phyloP scores from a whole-genome alignment of 2,113 vertebrate genomes.

The Benitochromis conjunctus region DNA sequence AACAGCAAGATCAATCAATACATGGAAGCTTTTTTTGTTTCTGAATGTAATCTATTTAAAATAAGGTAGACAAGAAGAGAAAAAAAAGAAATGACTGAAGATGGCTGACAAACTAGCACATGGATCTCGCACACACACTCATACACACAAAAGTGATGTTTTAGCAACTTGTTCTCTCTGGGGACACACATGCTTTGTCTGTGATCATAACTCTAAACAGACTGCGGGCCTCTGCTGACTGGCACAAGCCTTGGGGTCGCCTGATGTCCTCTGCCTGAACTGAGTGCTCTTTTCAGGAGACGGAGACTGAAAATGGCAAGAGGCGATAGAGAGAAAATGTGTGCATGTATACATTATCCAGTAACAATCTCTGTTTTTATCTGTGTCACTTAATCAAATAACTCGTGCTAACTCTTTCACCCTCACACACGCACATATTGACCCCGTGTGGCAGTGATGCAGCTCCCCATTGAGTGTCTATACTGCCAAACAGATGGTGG shows the following conservation, averaged over 20 bases:
- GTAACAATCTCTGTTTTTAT: neutral
- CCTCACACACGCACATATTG: neutral
- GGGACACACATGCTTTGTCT: slow-evolving; percentile 29
- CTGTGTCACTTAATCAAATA: neutral
- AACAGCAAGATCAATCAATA: slow-evolving; percentile 4
- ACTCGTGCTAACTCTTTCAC: neutral
- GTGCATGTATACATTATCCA: neutral
- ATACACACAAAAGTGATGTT: slow-evolving; percentile 14
- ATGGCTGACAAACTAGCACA: neutral
- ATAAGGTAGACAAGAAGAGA: neutral
- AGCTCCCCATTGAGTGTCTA: slow-evolving; percentile 29
- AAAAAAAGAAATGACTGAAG: neutral
- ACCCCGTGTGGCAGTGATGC: slow-evolving; percentile 16
- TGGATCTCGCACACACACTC: neutral
- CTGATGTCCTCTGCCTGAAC: slow-evolving; percentile 20
- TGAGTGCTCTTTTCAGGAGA: slow-evolving; percentile 15
- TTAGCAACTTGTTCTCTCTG: slow-evolving; percentile 32
- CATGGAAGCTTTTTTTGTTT: neutral
- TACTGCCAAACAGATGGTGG: slow-evolving; percentile 48
- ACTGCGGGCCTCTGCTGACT: slow-evolving; percentile 47
- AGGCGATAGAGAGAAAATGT: neutral
- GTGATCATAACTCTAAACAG: slow-evolving; percentile 35
- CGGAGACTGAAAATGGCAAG: neutral
- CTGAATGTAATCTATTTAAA: neutral
- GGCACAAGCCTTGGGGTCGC: slow-evolving; percentile 31